Percentiles rank a stretch among this genome's conserved stretches.
Conservation (phyloP, 1,140 invertebrate species). For the Andrena cerasifolii region DNA sequence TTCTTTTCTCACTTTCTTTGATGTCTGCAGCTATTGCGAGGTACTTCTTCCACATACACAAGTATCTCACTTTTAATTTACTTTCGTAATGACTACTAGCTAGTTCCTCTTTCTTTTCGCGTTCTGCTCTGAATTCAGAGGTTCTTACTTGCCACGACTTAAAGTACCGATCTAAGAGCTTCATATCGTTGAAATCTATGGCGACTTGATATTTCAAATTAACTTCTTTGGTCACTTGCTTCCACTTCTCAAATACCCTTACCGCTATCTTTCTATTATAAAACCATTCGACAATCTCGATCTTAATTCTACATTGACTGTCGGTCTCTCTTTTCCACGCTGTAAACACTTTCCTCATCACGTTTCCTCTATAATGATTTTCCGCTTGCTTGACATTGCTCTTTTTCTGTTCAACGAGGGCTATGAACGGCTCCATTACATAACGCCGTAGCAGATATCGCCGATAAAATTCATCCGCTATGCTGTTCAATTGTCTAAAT, state of each 20-base stretch:
- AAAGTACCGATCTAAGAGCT: slow-evolving; percentile 65
- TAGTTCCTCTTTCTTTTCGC: slow-evolving; percentile 58
- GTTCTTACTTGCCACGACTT: slow-evolving; percentile 61
- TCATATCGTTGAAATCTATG: slow-evolving; percentile 74
- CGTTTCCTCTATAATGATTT: slow-evolving; percentile 57
- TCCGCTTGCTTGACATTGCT: slow-evolving; percentile 62
- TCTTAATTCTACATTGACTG: slow-evolving; percentile 49
- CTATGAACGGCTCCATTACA: slow-evolving; percentile 68
- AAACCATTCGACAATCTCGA: slow-evolving; percentile 54
- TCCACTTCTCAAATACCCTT: slow-evolving; percentile 68
- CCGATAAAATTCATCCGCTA: slow-evolving; percentile 71
- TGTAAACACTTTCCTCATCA: slow-evolving; percentile 63
- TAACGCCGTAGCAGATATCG: slow-evolving; percentile 72
- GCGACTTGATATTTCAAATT: slow-evolving; percentile 74
- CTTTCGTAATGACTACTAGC: slow-evolving; percentile 61
- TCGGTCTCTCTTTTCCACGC: slow-evolving; percentile 63
- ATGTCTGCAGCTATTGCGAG: slow-evolving; percentile 68
- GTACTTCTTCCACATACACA: slow-evolving; percentile 73
- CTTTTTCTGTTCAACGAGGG: slow-evolving; percentile 66
- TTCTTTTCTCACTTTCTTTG: slow-evolving; percentile 73
- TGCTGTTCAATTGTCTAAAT: slow-evolving; percentile 58
- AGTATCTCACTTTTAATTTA: slow-evolving; percentile 63
- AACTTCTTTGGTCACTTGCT: slow-evolving; percentile 37
- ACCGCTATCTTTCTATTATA: slow-evolving; percentile 68
- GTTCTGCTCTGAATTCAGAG: slow-evolving; percentile 44